phyloP scores from a whole-genome alignment of 2,113 vertebrate genomes.

The Nibea coibor region DNA sequence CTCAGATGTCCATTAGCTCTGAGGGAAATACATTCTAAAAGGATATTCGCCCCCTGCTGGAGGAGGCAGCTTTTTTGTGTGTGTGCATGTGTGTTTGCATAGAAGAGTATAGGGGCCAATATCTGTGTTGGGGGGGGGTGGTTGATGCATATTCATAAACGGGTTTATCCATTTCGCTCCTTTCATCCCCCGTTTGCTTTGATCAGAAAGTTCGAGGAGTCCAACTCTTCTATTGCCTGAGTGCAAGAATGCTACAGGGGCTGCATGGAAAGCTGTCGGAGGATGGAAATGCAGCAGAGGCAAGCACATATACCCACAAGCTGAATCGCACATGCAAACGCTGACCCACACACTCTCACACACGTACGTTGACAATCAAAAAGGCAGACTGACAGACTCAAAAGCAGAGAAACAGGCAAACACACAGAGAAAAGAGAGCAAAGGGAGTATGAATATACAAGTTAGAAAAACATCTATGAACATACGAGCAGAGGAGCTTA shows the following conservation, averaged over 20 bases:
- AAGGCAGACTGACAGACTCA: constrained; percentile 15
- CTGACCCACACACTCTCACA: constrained; percentile 7
- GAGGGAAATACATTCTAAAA: background rate
- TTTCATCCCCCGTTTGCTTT: constrained; percentile 58
- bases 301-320: constrained; percentile 20
- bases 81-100: background rate
- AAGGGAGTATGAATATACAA: background rate
- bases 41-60: constrained; percentile 18
- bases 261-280: constrained; percentile 41
- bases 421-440: background rate
- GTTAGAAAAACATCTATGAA: background rate
- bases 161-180: constrained; percentile 33
- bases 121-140: background rate
- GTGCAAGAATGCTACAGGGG: constrained; percentile 31
- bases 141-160: constrained; percentile 54
- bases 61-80: background rate
- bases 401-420: background rate
- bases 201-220: constrained; percentile 60
- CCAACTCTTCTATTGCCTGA: constrained; percentile 11
- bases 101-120: background rate
- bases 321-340: background rate
- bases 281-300: constrained; percentile 31
- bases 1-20: background rate
- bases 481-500: background rate
- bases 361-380: constrained; percentile 13